Conservation (phyloP, 2,797 vertebrate species). For the Gephyroberyx darwinii region DNA sequence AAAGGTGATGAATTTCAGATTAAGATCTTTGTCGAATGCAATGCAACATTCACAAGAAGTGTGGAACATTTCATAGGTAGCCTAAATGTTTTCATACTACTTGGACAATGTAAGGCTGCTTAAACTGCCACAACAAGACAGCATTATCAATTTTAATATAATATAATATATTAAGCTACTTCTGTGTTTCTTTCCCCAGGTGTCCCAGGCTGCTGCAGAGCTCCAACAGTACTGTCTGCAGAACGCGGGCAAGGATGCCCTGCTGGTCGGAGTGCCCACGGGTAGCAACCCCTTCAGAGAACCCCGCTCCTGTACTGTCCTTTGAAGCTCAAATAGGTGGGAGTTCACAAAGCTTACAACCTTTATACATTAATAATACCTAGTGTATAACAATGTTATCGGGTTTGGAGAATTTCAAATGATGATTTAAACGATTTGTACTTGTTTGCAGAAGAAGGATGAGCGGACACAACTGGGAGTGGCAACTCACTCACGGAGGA, state of each 20-base stretch:
- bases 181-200: constrained; percentile 73
- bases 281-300: constrained; percentile 98
- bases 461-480: constrained; percentile 4
- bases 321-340: constrained; percentile 77
- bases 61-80: background rate
- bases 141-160: background rate
- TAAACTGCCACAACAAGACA: background rate
- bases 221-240: constrained; percentile 96
- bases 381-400: background rate
- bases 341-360: background rate
- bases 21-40: background rate
- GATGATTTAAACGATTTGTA: constrained; percentile 10
- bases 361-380: background rate
- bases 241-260: constrained; percentile 93
- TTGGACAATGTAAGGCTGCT: background rate
- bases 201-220: constrained; percentile 96
- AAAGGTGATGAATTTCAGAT: constrained; percentile 1
- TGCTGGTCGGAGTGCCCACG: constrained; percentile 91
- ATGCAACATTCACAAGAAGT: background rate
- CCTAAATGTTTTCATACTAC: background rate
- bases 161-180: background rate
- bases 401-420: background rate
- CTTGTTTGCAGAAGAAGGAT: constrained; percentile 44
- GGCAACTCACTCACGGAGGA: constrained; percentile 17
- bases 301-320: constrained; percentile 89